Evolutionary conservation across 1,140 invertebrate genomes (phyloP).

Genomic region (Cotesia glomerata): DNA sequence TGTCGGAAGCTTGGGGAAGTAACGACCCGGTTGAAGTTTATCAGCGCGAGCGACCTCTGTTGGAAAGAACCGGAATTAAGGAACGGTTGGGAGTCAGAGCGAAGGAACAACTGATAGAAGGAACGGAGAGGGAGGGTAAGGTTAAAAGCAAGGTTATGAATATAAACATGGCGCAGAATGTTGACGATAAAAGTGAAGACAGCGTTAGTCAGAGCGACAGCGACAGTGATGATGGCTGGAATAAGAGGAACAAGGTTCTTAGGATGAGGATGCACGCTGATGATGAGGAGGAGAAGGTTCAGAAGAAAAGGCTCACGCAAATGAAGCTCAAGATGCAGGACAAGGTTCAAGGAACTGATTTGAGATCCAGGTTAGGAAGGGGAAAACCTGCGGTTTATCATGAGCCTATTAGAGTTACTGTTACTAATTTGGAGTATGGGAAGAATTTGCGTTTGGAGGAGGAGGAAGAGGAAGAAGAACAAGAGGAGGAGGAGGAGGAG

Average conservation of each 20-base stretch:
- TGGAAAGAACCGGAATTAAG: conserved; percentile 42
- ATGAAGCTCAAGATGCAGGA: conserved; percentile 30
- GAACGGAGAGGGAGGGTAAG: too few relatives aligned
- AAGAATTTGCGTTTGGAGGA: conserved; percentile 26
- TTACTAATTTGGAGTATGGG: conserved; percentile 45
- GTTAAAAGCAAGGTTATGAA: too few relatives aligned
- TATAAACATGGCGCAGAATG: too few relatives aligned
- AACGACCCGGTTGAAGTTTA: conserved; percentile 67
- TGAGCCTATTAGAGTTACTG: conserved; percentile 55
- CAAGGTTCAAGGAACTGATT: conserved; percentile 38
- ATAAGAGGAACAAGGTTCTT: conserved; percentile 70
- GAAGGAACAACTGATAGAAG: background rate
- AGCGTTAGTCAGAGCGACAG: conserved; percentile 54
- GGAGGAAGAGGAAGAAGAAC: conserved; percentile 29
- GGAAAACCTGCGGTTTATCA: conserved; percentile 32
- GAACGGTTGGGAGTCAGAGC: conserved; percentile 55
- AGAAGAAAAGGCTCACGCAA: conserved; percentile 48
- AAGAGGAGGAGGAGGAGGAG: conserved; percentile 40
- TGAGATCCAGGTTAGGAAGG: conserved; percentile 47
- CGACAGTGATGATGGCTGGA: conserved; percentile 65
- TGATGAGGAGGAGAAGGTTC: conserved; percentile 75
- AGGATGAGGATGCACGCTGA: conserved; percentile 89
- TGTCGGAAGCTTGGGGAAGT: conserved; percentile 73
- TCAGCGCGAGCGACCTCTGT: conserved; percentile 12
- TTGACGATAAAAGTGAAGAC: background rate